These are phyloP conservation scores for Ostrea denselamellosa DNA, from an alignment of 1,140 invertebrate genomes.

Conservation along the genomic window DNA sequence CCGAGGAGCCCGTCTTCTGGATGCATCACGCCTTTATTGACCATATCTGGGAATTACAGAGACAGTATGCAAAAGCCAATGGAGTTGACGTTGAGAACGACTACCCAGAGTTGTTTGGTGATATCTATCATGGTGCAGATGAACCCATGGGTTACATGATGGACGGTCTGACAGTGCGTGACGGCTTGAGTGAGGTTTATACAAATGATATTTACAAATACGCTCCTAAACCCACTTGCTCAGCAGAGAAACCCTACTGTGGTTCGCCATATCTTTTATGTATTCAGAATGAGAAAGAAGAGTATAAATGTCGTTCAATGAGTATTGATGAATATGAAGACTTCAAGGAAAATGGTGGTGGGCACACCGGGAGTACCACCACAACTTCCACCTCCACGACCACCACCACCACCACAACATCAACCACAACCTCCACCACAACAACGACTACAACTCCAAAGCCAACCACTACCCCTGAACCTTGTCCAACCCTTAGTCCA, in stretches of 20 bases:
- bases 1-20: slow-evolving; percentile 67
- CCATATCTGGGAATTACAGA: slow-evolving; percentile 60
- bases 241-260: slow-evolving; percentile 56
- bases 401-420: slow-evolving; percentile 18
- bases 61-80: slow-evolving; percentile 52
- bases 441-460: neutral
- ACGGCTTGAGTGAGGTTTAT: slow-evolving; percentile 63
- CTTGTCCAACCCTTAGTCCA: slow-evolving; percentile 12
- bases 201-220: slow-evolving; percentile 63
- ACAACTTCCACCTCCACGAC: slow-evolving; percentile 10
- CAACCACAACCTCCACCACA: slow-evolving; percentile 24
- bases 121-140: slow-evolving; percentile 49
- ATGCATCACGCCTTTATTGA: slow-evolving; percentile 64
- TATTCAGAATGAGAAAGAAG: slow-evolving; percentile 25
- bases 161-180: slow-evolving; percentile 49
- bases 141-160: slow-evolving; percentile 43
- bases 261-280: slow-evolving; percentile 61
- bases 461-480: slow-evolving; percentile 35
- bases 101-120: slow-evolving; percentile 56
- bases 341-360: neutral
- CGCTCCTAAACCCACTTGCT: slow-evolving; percentile 66
- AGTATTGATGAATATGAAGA: slow-evolving; percentile 44
- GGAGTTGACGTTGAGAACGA: slow-evolving; percentile 57
- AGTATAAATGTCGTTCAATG: slow-evolving; percentile 55
- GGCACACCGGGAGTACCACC: neutral